Evolutionary conservation across 2,888 invertebrate genomes (phyloP), one percentile per base, ranked within the genome.

Genomic region (Pristionchus entomophagus): DNA sequence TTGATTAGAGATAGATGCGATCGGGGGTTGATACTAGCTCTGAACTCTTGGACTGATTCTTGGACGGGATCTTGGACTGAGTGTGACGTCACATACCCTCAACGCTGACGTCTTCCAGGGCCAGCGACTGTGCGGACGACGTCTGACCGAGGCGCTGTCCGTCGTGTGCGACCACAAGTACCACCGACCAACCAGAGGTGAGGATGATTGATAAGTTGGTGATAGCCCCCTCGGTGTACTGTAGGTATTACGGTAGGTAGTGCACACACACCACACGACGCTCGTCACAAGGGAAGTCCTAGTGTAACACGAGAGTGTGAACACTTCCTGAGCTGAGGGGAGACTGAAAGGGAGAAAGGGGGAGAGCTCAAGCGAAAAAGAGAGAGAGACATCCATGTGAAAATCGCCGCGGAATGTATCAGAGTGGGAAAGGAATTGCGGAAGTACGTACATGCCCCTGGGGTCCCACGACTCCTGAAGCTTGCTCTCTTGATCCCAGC

Each of bases 121-220:
- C 12, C 83, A 83, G 29, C 59, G 83, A n/a, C 83, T 83, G 38
- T 83, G 83, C 35, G 83, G 83, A 5, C n/a, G 83, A 22, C 59
- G 83, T 5, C 62, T 83, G 41, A 83, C 83, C 17, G 83, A 83
- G 41, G 62, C 62, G n/a, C 59, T 83, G 26, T 62, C 83, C 14
- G 41, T 41, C 59, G 41, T 83, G 4, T 83, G 83, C 62, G 51
- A 83, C 45, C 59, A 83, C 83, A 83, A 83, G 83, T 62, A 51
- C 17, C 83, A 83, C 26, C 29, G 29, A 19, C 83, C 83, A 14
- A 83, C 83, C 35, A 22, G 56, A 81, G 81, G 81, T 81, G 38
- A 5, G 53, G 22, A n/a, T 35, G 51, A 17, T n/a, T n/a, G n/a
- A n/a, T n/a, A n/a, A n/a, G n/a, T 22, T 41, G 6, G 8, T 73